Evolutionary conservation across 2,888 invertebrate species (phyloP), one percentile per base, ranked within the genome.

Genomic region (Achlya flavicornis): DNA sequence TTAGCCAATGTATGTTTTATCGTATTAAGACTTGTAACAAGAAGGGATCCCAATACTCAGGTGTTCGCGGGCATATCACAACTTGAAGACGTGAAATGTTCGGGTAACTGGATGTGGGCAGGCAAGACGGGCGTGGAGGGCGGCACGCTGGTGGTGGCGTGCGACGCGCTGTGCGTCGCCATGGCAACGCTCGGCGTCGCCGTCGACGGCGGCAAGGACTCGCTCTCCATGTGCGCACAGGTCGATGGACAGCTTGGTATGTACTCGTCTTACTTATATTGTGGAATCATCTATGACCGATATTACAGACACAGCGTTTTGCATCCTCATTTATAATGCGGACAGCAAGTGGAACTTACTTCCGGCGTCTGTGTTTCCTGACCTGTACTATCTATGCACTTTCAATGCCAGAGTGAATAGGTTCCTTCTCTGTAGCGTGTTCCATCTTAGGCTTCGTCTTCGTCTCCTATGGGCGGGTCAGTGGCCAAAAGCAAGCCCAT

Each of bases 21-120:
- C 26, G 26, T 2, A 26, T 26, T 26, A 26, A 26, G 26, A 26
- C 26, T 26, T 26, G 26, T 26, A 26, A 2, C 2, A 26, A 26
- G 1, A 26, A 26, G 26, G 26, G 12, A 38, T 43, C 43, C 3
- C 62, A 10, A 0, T 1, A 32, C n/a, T 2, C 63, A 94, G 94
- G 93, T 96, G 0, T 96, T 96, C 82, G 96, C 96, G 1, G 95
- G 94, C 38, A 95, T 96, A 61, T 93, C 94, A 0, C 94, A 94
- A 64, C 76, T 96, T 32, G 94, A 96, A 89, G 99, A 99, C 89
- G 97, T 99, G 1, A 99, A 99, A 91, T 99, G 99, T 87, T 98
- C 98, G 57, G 99, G 98, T n/a, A 99, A 99, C 90, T 99, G 99
- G 99, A 99, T 99, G 99, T 99, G 99, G 99, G 97, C 98, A 0